phyloP scores from a whole-genome alignment of 2,797 vertebrate species.

The Nyctibius grandis region DNA sequence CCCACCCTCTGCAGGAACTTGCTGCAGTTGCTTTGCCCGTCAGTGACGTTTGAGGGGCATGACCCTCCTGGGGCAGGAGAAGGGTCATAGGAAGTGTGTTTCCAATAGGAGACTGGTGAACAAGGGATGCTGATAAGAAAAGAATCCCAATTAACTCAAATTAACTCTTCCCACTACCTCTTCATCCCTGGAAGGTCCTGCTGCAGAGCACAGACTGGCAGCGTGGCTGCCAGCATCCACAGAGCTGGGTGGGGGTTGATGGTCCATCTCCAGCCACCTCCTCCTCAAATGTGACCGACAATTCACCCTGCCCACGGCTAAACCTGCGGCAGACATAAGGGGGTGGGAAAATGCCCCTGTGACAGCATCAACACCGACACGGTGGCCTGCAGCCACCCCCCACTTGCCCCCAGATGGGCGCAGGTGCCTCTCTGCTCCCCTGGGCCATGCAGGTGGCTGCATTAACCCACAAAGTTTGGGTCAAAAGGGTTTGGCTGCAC shows the following conservation, averaged over 20 bases:
- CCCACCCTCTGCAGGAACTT: not conserved
- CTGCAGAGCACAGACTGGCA: not conserved
- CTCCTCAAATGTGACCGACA: not conserved
- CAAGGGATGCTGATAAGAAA: not conserved
- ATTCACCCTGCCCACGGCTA: not conserved
- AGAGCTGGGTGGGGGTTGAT: not conserved
- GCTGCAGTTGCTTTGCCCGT: not conserved
- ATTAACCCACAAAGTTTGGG: not conserved
- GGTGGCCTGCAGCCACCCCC: not conserved
- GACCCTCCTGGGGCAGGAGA: not conserved
- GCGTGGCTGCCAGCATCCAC: not conserved
- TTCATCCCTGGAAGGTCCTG: not conserved
- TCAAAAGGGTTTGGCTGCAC: not conserved
- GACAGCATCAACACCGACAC: not conserved
- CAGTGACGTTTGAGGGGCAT: not conserved
- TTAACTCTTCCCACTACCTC: not conserved
- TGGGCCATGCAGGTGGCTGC: not conserved
- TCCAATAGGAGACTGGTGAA: not conserved
- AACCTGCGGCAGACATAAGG: not conserved
- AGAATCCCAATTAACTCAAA: not conserved
- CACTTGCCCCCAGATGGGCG: accelerated
- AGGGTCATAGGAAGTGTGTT: not conserved
- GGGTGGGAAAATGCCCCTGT: not conserved
- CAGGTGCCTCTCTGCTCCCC: not conserved
- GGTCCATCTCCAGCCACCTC: not conserved